Base-by-base conservation (phyloP, 2,888 invertebrate species). In the Nymphalis polychloros region DNA sequence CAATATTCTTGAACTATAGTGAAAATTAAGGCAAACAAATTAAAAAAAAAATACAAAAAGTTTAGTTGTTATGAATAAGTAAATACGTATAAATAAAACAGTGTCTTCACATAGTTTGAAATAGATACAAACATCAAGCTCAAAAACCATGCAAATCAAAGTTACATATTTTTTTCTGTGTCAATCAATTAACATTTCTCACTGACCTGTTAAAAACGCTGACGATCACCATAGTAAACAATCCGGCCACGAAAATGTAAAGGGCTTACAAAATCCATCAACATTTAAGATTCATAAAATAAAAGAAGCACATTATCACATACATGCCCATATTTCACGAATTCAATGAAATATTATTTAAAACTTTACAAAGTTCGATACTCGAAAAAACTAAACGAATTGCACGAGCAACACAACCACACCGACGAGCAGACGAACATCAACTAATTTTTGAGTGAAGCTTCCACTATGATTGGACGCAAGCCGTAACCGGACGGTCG, bases 181-280 rank as follows among this genome's bases (percentile, higher is more conserved):
- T 19, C 8, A 66, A 57, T 57, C 23, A 63, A 64, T 53, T 35
- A 55, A 72, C 64, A 71, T 35, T 48, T 62, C 31, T 57, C 70
- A 86, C 90, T 86, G 79, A 92, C 92, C 92, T 92, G 87, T 89
- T 92, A 83, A 92, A 92, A 81, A 92, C 92, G 84, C 92, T 87
- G 84, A 92, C 91, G 81, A 92, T 92, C 84, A 92, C 92, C 92
- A 92, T 92, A 86, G 82, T 91, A 86, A 88, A 88, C 83, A 88
- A 90, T 90, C 91, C 90, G 84, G 81, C 74, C 66, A 72, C 73
- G 69, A 63, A 73, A 74, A 79, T 73, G 75, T 70, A 78, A 76
- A 27, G n/a, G 35, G 19, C 19, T n/a, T 27, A 57, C 72, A 77
- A 76, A 83, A 86, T 87, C 83, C 80, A 82, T 87, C 72, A 85